Evolutionary conservation across 2,797 vertebrate species (phyloP), one percentile per base, ranked within the genome.

Genomic region (Cuculus canorus): DNA sequence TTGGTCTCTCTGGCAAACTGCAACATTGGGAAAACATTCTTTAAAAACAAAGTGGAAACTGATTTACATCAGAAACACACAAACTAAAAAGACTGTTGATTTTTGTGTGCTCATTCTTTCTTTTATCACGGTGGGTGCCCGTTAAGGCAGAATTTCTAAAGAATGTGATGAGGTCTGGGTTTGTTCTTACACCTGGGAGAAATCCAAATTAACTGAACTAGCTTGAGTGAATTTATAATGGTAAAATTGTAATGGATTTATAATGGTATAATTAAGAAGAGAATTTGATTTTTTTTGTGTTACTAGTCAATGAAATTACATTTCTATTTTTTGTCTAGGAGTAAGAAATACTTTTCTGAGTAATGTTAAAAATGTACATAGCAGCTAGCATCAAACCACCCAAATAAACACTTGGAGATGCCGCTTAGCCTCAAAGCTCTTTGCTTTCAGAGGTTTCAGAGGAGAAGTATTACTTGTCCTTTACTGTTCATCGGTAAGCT

Each of bases 351-450:
- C 11, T 57, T 84, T 92, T 95, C 72, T 60, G 76, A 94, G 68
- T 48, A 43, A 88, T 47, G 61, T 95, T 39, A 86, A 86, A 95
- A 95, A 59, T 93, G 43, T 73, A 35, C n/a, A 63, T 66, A 90
- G 14, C 66, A 85, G 47, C 7, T 70, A 86, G 28, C 76, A 77
- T 79, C 75, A 94, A 88, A 73, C 60, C 75, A 96, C 73, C 54
- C 94, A 79, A 96, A 96, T n/a, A 96, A 97, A 96, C 66, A 96
- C 33, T 16, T 68, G 64, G 41, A 75, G 39, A 27, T 11, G 3
- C 48, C 14, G 16, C 27, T 92, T 83, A 82, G n/a, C 63, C 82
- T 63, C 35, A 32, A 23, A 70, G n/a, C 54, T 63, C 52, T 87
- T 96, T 92, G 47, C 73, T 48, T n/a, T n/a, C n/a, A n/a, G n/a